Percentiles rank a stretch among this genome's conserved stretches.
Conservation (phyloP, 2,113 vertebrate genomes). For the Tenrec ecaudatus region DNA sequence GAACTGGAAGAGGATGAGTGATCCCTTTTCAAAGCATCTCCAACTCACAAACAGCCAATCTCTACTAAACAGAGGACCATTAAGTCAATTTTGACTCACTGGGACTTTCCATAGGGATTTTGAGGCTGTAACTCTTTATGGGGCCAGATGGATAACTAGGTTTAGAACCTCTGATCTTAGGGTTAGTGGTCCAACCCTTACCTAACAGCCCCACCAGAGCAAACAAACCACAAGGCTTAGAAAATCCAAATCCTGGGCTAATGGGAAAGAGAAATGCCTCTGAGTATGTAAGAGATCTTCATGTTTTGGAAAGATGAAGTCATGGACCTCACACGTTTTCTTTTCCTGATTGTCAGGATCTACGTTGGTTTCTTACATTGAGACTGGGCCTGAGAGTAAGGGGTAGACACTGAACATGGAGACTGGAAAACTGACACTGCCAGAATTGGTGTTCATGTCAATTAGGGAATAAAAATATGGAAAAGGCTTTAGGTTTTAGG, state of each 20-base stretch:
- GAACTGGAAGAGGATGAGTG: not conserved
- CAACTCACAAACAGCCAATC: too few species aligned
- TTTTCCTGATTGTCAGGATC: not conserved
- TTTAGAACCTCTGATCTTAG: too few species aligned
- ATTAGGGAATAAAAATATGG: not conserved
- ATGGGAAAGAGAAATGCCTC: not conserved
- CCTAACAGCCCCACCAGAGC: too few species aligned
- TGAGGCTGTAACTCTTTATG: too few species aligned
- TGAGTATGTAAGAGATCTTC: not conserved
- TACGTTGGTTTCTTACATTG: not conserved
- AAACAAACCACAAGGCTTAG: not conserved
- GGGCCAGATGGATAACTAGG: too few species aligned
- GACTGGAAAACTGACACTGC: not conserved
- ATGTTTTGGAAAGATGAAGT: not conserved
- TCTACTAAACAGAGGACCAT: too few species aligned
- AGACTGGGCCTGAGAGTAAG: not conserved
- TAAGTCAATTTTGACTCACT: too few species aligned
- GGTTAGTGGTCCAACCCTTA: too few species aligned
- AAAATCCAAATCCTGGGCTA: not conserved
- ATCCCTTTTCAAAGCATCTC: not conserved
- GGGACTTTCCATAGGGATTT: too few species aligned
- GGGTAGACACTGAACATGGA: not conserved
- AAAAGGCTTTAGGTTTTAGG: not conserved
- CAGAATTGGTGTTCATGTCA: not conserved
- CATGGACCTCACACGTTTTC: not conserved